Evolutionary conservation across 1,140 invertebrate genomes (phyloP), one percentile per base, ranked within the genome.

Genomic region (Melitaea cinxia): DNA sequence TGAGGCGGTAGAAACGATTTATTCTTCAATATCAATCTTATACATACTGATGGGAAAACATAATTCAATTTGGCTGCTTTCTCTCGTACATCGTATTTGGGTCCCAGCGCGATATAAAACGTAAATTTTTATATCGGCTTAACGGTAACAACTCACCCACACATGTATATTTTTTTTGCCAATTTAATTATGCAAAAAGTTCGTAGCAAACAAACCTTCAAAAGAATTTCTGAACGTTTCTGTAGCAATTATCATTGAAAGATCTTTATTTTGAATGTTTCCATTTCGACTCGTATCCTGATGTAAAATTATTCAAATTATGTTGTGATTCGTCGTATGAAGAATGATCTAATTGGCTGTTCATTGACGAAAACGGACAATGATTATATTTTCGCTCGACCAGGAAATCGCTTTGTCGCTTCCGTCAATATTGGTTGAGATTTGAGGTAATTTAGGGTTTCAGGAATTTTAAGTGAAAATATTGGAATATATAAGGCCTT

Each of bases 221-320:
- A 47, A 12, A 4, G 4, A 21, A 10, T 42, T 17, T 42, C 6
- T 7, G 7, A 17, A 6, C 30, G 30, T 10, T 4, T 1, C 3
- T 15, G 17, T 6, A 12, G 6, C 37, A 15, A 12, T 0, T 9
- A 42, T 17, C 17, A 17, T n/a, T 14, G 4, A 42, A 17, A 4
- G 15, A 7, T 17, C 9, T 42, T 42, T 37, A 37, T 17, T 42
- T 33, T 10, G 30, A 33, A 2, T 26, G 30, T 33, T 33, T 10
- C 12, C 4, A 9, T 33, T 33, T 7, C 30, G 47, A 24, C 53
- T 33, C 33, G 28, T 67, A 62, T 64, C 58, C 49, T 62, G 58
- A 70, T 70, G 69, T 64, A 63, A 73, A 76, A 73, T 75, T 78
- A 75, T 78, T 76, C 69, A 73, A 76, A 78, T 78, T 70, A 70